Percentiles rank a stretch among this genome's conserved stretches.
These are phyloP conservation scores for Lasaia peninsularis DNA, from an alignment of 1,140 invertebrate species.

Conservation along the genomic window DNA sequence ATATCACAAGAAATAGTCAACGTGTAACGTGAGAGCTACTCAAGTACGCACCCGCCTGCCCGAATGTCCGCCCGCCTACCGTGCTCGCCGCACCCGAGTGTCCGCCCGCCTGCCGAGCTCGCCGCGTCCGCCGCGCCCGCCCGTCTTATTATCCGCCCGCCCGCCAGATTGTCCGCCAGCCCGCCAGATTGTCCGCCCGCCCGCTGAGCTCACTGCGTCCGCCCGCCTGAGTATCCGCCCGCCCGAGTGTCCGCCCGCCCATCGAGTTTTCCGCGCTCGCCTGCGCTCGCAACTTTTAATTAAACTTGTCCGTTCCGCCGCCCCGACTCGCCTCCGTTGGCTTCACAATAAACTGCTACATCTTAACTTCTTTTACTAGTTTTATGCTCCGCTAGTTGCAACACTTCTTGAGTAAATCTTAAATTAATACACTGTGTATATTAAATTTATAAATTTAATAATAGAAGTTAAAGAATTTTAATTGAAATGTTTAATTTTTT, in stretches of 20 bases:
- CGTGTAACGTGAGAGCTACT: too few relatives aligned
- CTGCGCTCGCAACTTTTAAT: background rate
- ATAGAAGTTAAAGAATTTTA: background rate
- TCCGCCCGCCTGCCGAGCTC: background rate
- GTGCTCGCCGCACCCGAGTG: too few relatives aligned
- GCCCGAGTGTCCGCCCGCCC: background rate
- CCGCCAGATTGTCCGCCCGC: too few relatives aligned
- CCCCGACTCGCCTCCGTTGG: background rate
- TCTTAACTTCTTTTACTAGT: conserved; percentile 9
- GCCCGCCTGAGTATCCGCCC: too few relatives aligned
- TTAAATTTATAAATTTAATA: background rate
- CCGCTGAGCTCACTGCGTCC: too few relatives aligned
- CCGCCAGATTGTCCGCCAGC: too few relatives aligned
- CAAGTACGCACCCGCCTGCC: too few relatives aligned
- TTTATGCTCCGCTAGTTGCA: background rate
- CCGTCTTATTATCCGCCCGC: background rate
- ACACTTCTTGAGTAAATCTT: conserved; percentile 1
- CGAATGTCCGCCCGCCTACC: too few relatives aligned
- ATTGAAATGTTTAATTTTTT: too few relatives aligned
- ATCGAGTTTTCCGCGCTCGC: background rate
- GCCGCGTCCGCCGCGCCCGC: background rate
- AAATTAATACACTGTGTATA: background rate
- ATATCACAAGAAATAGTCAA: too few relatives aligned
- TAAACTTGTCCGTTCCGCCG: background rate
- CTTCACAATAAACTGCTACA: conserved; percentile 1